A percentile compares a stretch with the other conserved stretches of the same genome.
These are phyloP conservation scores for Neosalanx taihuensis DNA, from an alignment of 2,797 vertebrate genomes.

Conservation along the genomic window DNA sequence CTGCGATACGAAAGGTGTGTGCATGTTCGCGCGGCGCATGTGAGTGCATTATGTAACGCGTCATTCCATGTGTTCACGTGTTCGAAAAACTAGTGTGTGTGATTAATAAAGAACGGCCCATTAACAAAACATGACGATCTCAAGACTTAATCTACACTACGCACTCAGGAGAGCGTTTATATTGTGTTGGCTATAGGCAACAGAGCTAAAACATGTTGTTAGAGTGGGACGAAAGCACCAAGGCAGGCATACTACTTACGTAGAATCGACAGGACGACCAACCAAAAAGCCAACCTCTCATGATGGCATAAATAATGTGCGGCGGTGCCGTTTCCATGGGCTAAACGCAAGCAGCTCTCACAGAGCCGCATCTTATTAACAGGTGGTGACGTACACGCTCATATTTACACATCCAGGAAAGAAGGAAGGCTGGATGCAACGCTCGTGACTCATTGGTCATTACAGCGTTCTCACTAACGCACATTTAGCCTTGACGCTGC, in stretches of 20 bases:
- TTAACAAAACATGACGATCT: too few relatives aligned
- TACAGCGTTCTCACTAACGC: conserved; percentile 10
- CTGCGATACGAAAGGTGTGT: conserved; percentile 46
- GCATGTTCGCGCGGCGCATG: neutral
- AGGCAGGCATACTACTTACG: too few relatives aligned
- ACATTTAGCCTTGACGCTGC: conserved; percentile 21
- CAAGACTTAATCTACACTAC: too few relatives aligned
- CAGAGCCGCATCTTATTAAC: neutral
- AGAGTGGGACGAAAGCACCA: too few relatives aligned
- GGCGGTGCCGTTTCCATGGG: neutral
- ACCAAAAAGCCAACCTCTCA: too few relatives aligned
- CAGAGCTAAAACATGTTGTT: too few relatives aligned
- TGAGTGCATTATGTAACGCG: conserved; percentile 34
- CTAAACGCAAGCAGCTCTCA: neutral
- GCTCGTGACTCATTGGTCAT: conserved; percentile 53
- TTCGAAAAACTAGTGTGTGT: neutral
- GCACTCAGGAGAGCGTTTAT: too few relatives aligned
- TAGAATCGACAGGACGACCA: too few relatives aligned
- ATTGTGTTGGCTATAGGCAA: too few relatives aligned
- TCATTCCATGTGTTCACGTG: neutral
- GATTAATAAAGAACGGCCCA: too few relatives aligned
- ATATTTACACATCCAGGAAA: neutral
- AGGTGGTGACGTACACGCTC: neutral
- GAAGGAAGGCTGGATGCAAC: conserved; percentile 3
- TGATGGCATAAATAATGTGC: too few relatives aligned